Evolutionary conservation across 2,888 invertebrate genomes (phyloP).

Genomic region (Dynastes maya): DNA sequence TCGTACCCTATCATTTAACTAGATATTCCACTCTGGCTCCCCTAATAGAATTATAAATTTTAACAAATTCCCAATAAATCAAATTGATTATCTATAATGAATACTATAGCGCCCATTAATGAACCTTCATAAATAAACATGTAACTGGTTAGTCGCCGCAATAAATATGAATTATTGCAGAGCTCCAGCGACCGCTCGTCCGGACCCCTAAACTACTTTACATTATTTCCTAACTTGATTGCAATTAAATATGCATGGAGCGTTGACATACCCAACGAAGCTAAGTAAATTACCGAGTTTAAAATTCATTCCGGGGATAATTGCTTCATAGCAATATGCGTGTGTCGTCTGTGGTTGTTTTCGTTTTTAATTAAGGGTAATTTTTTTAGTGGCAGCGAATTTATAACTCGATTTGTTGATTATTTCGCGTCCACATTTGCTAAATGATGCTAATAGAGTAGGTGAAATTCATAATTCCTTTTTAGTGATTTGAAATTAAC

Average conservation of each 20-base stretch:
- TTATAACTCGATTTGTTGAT: too few species aligned
- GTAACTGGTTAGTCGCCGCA: neutral
- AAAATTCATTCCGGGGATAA: neutral
- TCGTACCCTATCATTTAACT: too few species aligned
- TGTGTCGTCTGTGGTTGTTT: too few species aligned
- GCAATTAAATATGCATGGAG: conserved; percentile 6
- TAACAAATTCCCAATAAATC: neutral
- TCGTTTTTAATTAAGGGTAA: too few species aligned
- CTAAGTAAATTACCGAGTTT: neutral
- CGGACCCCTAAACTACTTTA: neutral
- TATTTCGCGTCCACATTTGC: too few species aligned
- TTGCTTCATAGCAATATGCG: too few species aligned
- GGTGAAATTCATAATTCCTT: too few species aligned
- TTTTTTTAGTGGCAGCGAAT: too few species aligned
- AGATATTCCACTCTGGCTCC: too few species aligned
- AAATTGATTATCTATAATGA: conserved; percentile 9
- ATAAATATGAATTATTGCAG: conserved; percentile 6
- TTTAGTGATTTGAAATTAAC: too few species aligned
- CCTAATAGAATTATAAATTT: neutral
- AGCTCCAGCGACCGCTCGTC: neutral
- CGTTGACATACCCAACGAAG: neutral
- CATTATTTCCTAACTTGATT: conserved; percentile 7
- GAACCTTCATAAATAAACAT: conserved; percentile 13
- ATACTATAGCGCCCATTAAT: neutral
- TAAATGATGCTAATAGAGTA: too few species aligned